Evolutionary conservation across 1,140 invertebrate species (phyloP).

Genomic region (Sminthurides bifidus): DNA sequence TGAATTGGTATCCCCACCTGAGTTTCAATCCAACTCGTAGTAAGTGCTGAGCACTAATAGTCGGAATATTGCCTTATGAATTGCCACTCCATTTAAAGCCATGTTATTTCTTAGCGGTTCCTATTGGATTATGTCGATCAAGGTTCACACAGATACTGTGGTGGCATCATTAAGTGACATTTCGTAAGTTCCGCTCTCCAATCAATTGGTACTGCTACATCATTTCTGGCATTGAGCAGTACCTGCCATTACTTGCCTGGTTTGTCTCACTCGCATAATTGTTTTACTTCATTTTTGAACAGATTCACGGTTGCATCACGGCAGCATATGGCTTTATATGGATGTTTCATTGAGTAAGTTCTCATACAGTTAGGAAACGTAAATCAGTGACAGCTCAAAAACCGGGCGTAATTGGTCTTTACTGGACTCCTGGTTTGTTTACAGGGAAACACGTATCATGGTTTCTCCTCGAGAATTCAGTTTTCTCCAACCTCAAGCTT

Average conservation of each 20-base stretch:
- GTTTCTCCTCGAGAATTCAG: not conserved
- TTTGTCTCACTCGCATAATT: not conserved
- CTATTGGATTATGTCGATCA: not conserved
- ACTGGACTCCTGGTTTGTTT: too few relatives aligned
- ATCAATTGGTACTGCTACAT: too few relatives aligned
- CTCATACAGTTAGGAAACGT: not conserved
- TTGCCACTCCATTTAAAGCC: too few relatives aligned
- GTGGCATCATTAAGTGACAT: not conserved
- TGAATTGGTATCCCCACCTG: too few relatives aligned
- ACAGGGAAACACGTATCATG: not conserved
- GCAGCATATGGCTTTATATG: conserved; percentile 1
- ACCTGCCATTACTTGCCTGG: not conserved
- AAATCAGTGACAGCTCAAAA: not conserved
- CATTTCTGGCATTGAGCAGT: too few relatives aligned
- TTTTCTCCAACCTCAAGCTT: not conserved
- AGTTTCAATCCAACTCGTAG: too few relatives aligned
- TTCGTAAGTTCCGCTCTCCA: not conserved
- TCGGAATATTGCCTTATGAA: too few relatives aligned
- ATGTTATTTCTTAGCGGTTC: not conserved
- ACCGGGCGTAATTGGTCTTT: too few relatives aligned
- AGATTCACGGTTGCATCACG: not conserved
- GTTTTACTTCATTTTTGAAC: not conserved
- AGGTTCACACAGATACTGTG: not conserved
- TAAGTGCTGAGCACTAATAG: too few relatives aligned
- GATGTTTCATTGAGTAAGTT: conserved; percentile 1